Conservation (phyloP, 2,888 invertebrate species). For the Phortica okadai region DNA sequence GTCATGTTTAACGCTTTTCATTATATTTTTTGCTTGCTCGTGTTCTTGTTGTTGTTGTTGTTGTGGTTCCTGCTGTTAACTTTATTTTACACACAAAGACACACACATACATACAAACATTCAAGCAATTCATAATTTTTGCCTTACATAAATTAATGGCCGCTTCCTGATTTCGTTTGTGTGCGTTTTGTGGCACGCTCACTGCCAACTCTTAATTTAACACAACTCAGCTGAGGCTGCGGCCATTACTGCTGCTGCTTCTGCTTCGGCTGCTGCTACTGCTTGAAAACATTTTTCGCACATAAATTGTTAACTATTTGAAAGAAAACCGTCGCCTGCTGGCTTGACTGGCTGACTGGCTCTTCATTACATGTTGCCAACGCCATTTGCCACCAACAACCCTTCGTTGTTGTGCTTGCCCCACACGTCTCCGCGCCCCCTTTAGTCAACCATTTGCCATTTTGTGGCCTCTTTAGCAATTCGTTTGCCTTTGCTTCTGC, state of each 20-base stretch:
- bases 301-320: slow-evolving; percentile 59
- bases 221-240: slow-evolving; percentile 48
- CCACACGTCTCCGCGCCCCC: neutral
- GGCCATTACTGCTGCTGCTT: slow-evolving; percentile 7
- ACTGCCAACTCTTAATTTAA: slow-evolving; percentile 51
- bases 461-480: neutral
- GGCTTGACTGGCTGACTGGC: neutral
- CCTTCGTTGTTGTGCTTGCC: neutral
- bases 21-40: slow-evolving; percentile 1
- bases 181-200: slow-evolving; percentile 44
- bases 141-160: slow-evolving; percentile 73
- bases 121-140: slow-evolving; percentile 68
- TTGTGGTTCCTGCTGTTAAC: slow-evolving; percentile 7
- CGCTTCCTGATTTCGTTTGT: slow-evolving; percentile 47
- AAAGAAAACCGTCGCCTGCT: neutral
- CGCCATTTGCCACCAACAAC: neutral
- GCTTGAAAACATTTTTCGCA: slow-evolving; percentile 53
- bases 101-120: slow-evolving; percentile 36
- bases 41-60: neutral
- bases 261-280: neutral
- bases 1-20: slow-evolving; percentile 5
- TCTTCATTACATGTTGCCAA: slow-evolving; percentile 31
- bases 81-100: slow-evolving; percentile 35
- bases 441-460: slow-evolving; percentile 29
- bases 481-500: slow-evolving; percentile 41